Percentiles rank a stretch among this genome's conserved stretches.
Conservation (phyloP, 2,113 vertebrate genomes). For the Tachycineta bicolor region DNA sequence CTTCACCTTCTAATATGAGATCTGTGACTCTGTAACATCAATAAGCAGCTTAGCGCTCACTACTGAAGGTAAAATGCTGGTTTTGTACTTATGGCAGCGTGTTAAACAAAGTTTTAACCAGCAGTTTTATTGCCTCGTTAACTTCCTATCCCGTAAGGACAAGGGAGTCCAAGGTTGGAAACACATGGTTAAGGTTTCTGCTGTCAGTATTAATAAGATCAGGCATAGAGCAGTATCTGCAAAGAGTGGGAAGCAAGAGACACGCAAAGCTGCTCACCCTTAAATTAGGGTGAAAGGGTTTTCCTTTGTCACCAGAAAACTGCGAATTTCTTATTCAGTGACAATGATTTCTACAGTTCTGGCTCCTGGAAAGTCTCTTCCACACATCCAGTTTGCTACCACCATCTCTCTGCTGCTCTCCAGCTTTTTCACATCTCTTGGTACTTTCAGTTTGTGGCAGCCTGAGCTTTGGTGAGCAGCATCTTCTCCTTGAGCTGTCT, state of each 20-base stretch:
- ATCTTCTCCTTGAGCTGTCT: not conserved
- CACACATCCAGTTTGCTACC: not conserved
- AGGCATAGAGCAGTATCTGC: not conserved
- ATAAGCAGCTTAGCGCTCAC: not conserved
- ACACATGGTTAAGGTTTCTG: not conserved
- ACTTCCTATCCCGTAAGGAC: not conserved
- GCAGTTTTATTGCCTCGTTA: not conserved
- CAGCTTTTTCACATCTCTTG: not conserved
- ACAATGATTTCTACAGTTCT: not conserved
- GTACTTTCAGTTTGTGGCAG: not conserved
- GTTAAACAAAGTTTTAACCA: not conserved
- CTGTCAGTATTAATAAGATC: not conserved
- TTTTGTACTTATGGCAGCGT: not conserved
- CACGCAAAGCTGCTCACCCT: not conserved
- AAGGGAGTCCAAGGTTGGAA: not conserved
- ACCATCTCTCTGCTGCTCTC: not conserved
- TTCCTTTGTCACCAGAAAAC: not conserved
- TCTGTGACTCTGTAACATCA: slow-evolving; percentile 3
- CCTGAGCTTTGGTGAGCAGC: not conserved
- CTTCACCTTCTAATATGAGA: not conserved
- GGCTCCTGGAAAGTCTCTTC: not conserved
- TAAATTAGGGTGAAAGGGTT: not conserved
- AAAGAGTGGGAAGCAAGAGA: not conserved
- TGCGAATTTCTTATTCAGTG: not conserved
- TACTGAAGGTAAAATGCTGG: not conserved